A percentile compares a stretch with the other conserved stretches of the same genome.
These are phyloP conservation scores for Plutella xylostella DNA, from an alignment of 2,888 invertebrate genomes.

Conservation along the genomic window DNA sequence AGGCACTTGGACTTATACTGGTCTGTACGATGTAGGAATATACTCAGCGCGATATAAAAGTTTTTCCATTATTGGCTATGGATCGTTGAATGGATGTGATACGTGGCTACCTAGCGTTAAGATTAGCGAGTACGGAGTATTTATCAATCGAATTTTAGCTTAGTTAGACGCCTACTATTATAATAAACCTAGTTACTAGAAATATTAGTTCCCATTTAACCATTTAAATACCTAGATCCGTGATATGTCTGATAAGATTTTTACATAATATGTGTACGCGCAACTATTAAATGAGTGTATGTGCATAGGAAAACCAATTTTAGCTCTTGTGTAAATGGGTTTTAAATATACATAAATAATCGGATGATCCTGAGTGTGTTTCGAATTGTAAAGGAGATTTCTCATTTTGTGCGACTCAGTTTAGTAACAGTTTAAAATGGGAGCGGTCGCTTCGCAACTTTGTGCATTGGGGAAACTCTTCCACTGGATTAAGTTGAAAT, in stretches of 20 bases:
- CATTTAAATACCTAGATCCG: constrained; percentile 25
- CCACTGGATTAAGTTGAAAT: no score
- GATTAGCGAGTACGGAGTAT: constrained; percentile 54
- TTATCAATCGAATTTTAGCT: constrained; percentile 56
- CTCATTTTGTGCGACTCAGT: no score
- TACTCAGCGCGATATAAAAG: neutral
- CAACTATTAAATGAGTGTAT: neutral
- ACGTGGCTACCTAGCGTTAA: constrained; percentile 55
- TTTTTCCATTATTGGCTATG: constrained; percentile 35
- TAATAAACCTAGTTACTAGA: constrained; percentile 35
- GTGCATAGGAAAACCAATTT: neutral
- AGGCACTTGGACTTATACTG: no score
- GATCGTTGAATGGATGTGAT: constrained; percentile 60
- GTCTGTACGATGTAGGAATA: no score
- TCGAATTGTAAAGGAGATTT: no score
- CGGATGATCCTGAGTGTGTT: no score
- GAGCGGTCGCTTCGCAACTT: no score
- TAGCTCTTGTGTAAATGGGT: neutral
- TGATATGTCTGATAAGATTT: constrained; percentile 12
- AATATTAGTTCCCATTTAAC: constrained; percentile 44
- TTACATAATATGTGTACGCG: neutral
- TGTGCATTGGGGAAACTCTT: no score
- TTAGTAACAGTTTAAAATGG: no score
- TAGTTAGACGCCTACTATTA: constrained; percentile 50
- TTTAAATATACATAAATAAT: no score